Conservation (phyloP, 1,140 invertebrate species). For the Drosophila orena region DNA sequence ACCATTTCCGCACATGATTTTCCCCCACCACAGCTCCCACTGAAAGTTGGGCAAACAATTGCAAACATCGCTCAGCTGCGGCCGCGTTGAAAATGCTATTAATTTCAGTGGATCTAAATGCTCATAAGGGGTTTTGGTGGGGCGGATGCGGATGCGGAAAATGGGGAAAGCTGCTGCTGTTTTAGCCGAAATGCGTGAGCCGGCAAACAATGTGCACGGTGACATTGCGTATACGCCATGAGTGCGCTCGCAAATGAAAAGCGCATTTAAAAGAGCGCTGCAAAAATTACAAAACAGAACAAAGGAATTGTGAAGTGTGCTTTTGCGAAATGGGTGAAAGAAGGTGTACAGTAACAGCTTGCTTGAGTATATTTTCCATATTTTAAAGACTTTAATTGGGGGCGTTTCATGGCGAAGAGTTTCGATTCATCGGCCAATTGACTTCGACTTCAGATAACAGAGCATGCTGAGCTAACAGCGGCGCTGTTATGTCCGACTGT, state of each 20-base stretch:
- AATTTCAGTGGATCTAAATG: slow-evolving; percentile 25
- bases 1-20: slow-evolving; percentile 41
- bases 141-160: background rate
- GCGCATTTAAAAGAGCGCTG: background rate
- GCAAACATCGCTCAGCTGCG: slow-evolving; percentile 29
- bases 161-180: slow-evolving; percentile 12
- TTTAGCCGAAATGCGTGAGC: slow-evolving; percentile 32
- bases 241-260: slow-evolving; percentile 7
- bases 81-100: slow-evolving; percentile 33
- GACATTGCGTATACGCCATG: slow-evolving; percentile 48
- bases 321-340: background rate
- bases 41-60: slow-evolving; percentile 40
- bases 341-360: too few species aligned
- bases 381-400: background rate
- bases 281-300: background rate
- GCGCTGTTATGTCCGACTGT: slow-evolving; percentile 34
- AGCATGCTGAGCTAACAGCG: slow-evolving; percentile 10
- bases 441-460: slow-evolving; percentile 25
- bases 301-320: background rate
- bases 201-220: slow-evolving; percentile 26
- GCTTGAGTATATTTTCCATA: background rate
- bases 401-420: slow-evolving; percentile 25
- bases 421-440: slow-evolving; percentile 5
- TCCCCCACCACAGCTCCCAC: slow-evolving; percentile 9
- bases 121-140: background rate